Conservation (phyloP, 2,797 vertebrate species). For the Lindbergichthys nudifrons region DNA sequence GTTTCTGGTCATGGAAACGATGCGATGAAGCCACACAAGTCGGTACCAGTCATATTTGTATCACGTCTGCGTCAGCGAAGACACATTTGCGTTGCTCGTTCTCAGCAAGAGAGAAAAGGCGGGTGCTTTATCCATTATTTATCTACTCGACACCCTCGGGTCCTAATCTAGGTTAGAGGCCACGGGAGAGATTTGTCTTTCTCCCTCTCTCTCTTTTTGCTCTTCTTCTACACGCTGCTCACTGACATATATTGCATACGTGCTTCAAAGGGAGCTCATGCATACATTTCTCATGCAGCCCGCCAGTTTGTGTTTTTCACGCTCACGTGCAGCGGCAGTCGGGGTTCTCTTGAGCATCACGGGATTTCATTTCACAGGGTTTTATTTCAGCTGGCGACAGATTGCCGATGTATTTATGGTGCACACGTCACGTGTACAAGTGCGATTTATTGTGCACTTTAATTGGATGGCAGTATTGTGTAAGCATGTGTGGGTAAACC, state of each 20-base stretch:
- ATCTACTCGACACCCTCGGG: constrained; percentile 66
- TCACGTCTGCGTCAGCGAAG: constrained; percentile 29
- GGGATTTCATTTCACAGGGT: constrained; percentile 80
- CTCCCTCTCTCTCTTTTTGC: background rate
- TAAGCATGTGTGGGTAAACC: constrained; percentile 8
- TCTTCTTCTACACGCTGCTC: constrained; percentile 22
- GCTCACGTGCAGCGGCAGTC: constrained; percentile 67
- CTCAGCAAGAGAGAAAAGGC: constrained; percentile 45
- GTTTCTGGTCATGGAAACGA: constrained; percentile 22
- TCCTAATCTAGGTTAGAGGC: constrained; percentile 81
- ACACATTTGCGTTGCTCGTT: constrained; percentile 45
- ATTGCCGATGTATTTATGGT: constrained; percentile 52
- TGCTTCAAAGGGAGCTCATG: constrained; percentile 59
- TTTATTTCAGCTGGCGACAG: constrained; percentile 71
- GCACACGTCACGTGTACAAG: constrained; percentile 28
- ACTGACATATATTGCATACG: constrained; percentile 68
- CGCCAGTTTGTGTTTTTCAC: constrained; percentile 58
- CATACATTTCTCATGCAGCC: constrained; percentile 76
- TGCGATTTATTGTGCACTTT: constrained; percentile 42
- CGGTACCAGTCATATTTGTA: constrained; percentile 35
- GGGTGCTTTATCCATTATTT: constrained; percentile 80
- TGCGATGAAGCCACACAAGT: constrained; percentile 35
- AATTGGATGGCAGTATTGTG: constrained; percentile 45
- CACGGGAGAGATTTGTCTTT: constrained; percentile 59
- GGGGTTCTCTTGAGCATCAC: constrained; percentile 66